These are phyloP conservation scores for Drosophila acutilabella DNA, from an alignment of 2,888 invertebrate genomes.

Conservation along the genomic window DNA sequence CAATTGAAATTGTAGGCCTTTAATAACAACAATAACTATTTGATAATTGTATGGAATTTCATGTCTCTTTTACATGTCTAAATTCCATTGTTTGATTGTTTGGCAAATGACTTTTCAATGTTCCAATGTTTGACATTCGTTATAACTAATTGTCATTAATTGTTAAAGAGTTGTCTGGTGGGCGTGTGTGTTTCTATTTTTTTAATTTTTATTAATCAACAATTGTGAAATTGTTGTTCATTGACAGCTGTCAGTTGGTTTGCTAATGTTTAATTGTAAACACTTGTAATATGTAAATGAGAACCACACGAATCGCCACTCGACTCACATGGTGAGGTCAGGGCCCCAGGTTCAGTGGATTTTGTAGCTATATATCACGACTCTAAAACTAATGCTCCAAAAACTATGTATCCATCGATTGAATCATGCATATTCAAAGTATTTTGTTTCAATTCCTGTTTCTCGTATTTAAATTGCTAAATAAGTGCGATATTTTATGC, in stretches of 20 bases:
- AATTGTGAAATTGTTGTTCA: constrained; percentile 32
- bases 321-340: constrained; percentile 44
- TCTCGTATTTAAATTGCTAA: constrained; percentile 31
- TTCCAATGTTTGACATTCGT: constrained; percentile 51
- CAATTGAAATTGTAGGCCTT: constrained; percentile 25
- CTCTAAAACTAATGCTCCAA: constrained; percentile 29
- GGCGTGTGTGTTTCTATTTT: constrained; percentile 13
- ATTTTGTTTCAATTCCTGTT: constrained; percentile 14
- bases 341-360: constrained; percentile 31
- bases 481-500: constrained; percentile 14
- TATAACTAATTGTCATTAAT: constrained; percentile 75
- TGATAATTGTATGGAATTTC: constrained; percentile 21
- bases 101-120: constrained; percentile 67
- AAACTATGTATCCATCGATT: neutral
- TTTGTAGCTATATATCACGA: constrained; percentile 64
- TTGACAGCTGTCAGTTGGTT: constrained; percentile 47
- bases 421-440: constrained; percentile 68
- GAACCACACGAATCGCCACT: constrained; percentile 7
- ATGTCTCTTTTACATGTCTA: constrained; percentile 14
- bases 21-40: constrained; percentile 10
- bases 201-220: constrained; percentile 41
- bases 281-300: constrained; percentile 80
- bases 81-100: constrained; percentile 20
- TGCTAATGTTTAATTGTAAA: constrained; percentile 69
- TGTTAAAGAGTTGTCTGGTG: constrained; percentile 36